These are phyloP conservation scores for Amblyjoppa fuscipennis DNA, from an alignment of 2,888 invertebrate species.

Conservation along the genomic window DNA sequence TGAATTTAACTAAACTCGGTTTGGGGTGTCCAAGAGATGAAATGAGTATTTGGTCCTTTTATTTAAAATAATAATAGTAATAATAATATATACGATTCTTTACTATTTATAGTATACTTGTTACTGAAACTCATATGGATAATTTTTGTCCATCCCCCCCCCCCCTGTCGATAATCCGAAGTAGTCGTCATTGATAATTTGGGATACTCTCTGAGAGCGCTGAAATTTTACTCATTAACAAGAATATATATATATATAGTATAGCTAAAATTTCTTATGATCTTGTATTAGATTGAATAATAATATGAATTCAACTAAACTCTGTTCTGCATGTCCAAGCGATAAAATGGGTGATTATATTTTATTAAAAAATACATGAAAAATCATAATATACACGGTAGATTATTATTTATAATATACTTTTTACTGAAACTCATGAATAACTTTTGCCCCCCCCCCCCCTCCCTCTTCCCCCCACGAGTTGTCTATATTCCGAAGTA, in stretches of 20 bases:
- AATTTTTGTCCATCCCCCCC: too few relatives aligned
- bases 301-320: not conserved
- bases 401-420: not conserved
- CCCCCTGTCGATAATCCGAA: too few relatives aligned
- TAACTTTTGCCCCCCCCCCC: not conserved
- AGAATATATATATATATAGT: not conserved
- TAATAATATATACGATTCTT: too few relatives aligned
- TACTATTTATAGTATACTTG: too few relatives aligned
- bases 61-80: too few relatives aligned
- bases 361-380: too few relatives aligned
- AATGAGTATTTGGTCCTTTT: too few relatives aligned
- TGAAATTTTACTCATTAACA: not conserved
- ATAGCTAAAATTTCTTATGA: not conserved
- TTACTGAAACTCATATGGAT: too few relatives aligned
- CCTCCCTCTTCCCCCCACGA: not conserved
- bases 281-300: not conserved
- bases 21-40: too few relatives aligned
- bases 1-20: too few relatives aligned
- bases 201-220: not conserved
- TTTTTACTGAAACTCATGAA: not conserved
- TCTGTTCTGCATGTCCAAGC: not conserved
- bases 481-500: conserved; percentile 6
- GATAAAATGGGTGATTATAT: not conserved
- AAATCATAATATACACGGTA: not conserved
- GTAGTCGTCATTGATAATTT: not conserved